Conservation (phyloP, 2,888 invertebrate species). For the Synanthedon vespiformis region DNA sequence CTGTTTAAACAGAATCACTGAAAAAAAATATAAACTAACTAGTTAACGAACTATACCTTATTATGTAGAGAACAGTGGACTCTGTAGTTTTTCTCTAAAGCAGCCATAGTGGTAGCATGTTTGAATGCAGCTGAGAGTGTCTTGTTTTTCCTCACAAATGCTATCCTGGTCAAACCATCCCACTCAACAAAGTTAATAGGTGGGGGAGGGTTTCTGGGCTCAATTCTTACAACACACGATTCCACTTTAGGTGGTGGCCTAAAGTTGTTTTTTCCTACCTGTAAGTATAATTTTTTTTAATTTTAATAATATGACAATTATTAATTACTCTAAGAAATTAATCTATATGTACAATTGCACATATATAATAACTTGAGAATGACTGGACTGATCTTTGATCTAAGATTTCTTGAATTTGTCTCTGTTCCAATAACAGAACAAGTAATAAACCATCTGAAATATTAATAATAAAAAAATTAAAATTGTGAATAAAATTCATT, state of each 20-base stretch:
- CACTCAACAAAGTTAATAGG: slow-evolving; percentile 96
- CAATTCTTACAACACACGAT: slow-evolving; percentile 96
- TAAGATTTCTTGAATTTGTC: too few species aligned
- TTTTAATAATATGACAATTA: neutral
- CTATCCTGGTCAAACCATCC: slow-evolving; percentile 97
- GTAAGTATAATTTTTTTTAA: slow-evolving; percentile 10
- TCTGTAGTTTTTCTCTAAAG: slow-evolving; percentile 92
- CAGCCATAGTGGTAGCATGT: slow-evolving; percentile 83
- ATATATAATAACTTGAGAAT: too few species aligned
- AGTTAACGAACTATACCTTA: slow-evolving; percentile 37
- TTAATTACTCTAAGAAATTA: too few species aligned
- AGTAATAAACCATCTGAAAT: too few species aligned
- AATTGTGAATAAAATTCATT: too few species aligned
- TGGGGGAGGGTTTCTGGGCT: slow-evolving; percentile 97
- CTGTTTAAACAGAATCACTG: too few species aligned
- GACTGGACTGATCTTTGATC: too few species aligned
- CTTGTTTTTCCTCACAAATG: slow-evolving; percentile 97
- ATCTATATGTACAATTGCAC: too few species aligned
- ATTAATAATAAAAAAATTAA: too few species aligned
- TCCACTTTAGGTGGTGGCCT: slow-evolving; percentile 99
- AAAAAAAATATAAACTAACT: too few species aligned
- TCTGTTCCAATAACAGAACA: too few species aligned
- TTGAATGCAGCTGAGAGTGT: slow-evolving; percentile 91
- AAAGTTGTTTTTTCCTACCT: slow-evolving; percentile 98
- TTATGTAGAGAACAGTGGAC: slow-evolving; percentile 89